phyloP scores from a whole-genome alignment of 2,888 invertebrate genomes.

The Drosophila robusta region DNA sequence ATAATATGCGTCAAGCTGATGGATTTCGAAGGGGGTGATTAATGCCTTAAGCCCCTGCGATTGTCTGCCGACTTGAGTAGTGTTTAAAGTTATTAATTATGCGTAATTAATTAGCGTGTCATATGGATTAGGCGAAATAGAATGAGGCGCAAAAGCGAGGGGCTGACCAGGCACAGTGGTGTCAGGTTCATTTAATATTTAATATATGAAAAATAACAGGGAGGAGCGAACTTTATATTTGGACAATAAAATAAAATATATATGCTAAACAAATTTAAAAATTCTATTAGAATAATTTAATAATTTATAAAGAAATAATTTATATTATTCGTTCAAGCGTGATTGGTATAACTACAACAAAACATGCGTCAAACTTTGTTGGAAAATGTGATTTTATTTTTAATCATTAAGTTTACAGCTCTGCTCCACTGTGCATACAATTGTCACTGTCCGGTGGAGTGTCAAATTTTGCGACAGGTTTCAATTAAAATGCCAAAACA shows the following conservation, averaged over 20 bases:
- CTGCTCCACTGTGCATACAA: constrained; percentile 24
- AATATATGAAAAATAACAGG: no score
- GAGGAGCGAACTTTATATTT: background rate
- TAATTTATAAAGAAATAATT: no score
- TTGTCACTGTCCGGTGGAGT: constrained; percentile 4
- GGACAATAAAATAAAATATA: background rate
- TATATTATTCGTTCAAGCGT: no score
- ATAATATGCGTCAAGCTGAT: constrained; percentile 41
- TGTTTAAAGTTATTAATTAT: constrained; percentile 70
- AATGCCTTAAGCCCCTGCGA: constrained; percentile 41
- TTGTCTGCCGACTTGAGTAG: constrained; percentile 42
- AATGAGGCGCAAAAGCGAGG: background rate
- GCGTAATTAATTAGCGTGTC: constrained; percentile 56
- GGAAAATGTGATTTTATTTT: background rate
- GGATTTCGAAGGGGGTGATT: constrained; percentile 50
- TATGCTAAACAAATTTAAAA: no score
- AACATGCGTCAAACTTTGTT: no score
- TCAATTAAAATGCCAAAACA: constrained; percentile 47
- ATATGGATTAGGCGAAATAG: constrained; percentile 14
- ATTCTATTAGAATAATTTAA: no score
- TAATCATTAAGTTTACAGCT: background rate
- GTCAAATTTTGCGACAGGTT: constrained; percentile 35
- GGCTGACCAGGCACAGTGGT: background rate
- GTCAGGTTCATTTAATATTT: background rate
- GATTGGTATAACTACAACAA: no score